Evolutionary conservation across 1,140 invertebrate genomes (phyloP).

Genomic region (Leptopilina clavipes): DNA sequence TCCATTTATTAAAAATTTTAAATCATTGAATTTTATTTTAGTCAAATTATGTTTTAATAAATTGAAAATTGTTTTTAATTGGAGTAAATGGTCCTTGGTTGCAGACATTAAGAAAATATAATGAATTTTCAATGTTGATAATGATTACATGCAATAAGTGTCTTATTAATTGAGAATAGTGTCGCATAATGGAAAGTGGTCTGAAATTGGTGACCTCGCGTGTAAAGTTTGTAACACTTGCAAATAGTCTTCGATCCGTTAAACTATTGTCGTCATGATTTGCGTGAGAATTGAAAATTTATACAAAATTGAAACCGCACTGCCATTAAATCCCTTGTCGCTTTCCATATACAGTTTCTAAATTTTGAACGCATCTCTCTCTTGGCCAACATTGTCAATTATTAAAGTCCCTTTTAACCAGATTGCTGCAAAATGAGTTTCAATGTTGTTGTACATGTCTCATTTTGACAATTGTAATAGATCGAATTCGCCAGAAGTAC

Average conservation of each 20-base stretch:
- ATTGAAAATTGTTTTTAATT: too few relatives aligned
- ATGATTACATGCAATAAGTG: too few relatives aligned
- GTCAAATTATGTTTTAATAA: too few relatives aligned
- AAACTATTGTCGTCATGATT: slow-evolving; percentile 24
- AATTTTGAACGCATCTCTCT: slow-evolving; percentile 39
- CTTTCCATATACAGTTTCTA: slow-evolving; percentile 43
- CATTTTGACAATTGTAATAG: not conserved
- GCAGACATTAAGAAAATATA: too few relatives aligned
- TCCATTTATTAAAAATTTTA: too few relatives aligned
- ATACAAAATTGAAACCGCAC: not conserved
- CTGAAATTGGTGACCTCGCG: slow-evolving; percentile 14
- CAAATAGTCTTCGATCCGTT: slow-evolving; percentile 23
- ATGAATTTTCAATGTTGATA: too few relatives aligned
- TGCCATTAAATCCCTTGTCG: slow-evolving; percentile 3
- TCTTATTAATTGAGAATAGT: slow-evolving; percentile 1
- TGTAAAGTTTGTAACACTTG: slow-evolving; percentile 34
- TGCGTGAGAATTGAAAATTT: slow-evolving; percentile 19
- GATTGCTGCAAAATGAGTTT: slow-evolving; percentile 54
- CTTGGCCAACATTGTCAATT: slow-evolving; percentile 47
- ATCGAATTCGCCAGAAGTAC: not conserved
- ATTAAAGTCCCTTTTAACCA: slow-evolving; percentile 53
- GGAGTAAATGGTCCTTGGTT: too few relatives aligned
- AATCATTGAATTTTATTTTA: too few relatives aligned
- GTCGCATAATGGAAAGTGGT: not conserved
- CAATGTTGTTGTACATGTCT: slow-evolving; percentile 37